These are phyloP conservation scores for Equus quagga DNA, from an alignment of 2,113 vertebrate genomes.

Conservation along the genomic window DNA sequence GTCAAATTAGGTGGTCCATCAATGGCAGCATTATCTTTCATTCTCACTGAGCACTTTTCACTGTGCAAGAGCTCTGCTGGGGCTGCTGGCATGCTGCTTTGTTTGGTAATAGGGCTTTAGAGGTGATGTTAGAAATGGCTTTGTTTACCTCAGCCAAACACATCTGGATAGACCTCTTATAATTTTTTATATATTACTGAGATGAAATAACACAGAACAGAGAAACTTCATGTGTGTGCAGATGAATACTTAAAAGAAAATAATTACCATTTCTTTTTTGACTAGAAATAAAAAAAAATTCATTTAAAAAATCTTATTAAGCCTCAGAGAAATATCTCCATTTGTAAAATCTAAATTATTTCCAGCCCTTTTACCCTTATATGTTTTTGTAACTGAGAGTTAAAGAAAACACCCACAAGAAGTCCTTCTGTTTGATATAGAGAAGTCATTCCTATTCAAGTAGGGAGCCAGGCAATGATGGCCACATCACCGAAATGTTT, in stretches of 20 bases:
- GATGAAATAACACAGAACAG: neutral
- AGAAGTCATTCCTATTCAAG: neutral
- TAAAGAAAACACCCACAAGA: neutral
- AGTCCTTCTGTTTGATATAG: neutral
- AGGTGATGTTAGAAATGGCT: neutral
- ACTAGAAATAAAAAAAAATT: neutral
- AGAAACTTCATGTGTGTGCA: neutral
- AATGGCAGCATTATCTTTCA: neutral
- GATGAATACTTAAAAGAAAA: neutral
- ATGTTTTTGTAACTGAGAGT: neutral
- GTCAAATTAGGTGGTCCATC: neutral
- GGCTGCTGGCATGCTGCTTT: neutral
- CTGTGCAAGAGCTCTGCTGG: too few relatives aligned
- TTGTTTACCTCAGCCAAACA: neutral
- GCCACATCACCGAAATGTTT: neutral
- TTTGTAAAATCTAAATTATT: neutral
- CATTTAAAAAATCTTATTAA: neutral
- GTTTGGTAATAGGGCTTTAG: neutral
- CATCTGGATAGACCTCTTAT: neutral
- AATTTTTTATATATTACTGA: neutral
- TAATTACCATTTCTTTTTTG: neutral
- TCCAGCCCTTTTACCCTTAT: neutral
- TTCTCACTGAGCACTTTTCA: neutral
- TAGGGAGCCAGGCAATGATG: neutral
- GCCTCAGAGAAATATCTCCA: neutral